A percentile compares a stretch with the other conserved stretches of the same genome.
These are phyloP conservation scores for Oncopeltus fasciatus DNA, from an alignment of 1,140 invertebrate genomes.

Conservation along the genomic window DNA sequence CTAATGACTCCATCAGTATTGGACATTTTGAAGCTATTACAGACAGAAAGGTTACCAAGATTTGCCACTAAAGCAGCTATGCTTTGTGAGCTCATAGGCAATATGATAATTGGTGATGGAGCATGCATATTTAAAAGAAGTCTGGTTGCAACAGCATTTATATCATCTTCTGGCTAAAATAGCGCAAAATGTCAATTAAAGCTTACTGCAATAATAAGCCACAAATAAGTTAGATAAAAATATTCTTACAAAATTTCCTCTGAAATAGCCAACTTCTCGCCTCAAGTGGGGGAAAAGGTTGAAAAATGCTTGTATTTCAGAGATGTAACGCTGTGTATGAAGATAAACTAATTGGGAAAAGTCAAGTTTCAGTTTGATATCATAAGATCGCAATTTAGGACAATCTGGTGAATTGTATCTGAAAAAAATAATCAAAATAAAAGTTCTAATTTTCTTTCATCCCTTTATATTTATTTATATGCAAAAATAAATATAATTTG, in stretches of 20 bases:
- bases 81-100: slow-evolving; percentile 72
- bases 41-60: slow-evolving; percentile 63
- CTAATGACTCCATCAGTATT: slow-evolving; percentile 41
- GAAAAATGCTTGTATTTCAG: slow-evolving; percentile 74
- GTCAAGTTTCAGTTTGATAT: slow-evolving; percentile 62
- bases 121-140: slow-evolving; percentile 55
- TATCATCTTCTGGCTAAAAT: slow-evolving; percentile 22
- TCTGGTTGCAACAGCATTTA: slow-evolving; percentile 26
- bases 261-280: slow-evolving; percentile 28
- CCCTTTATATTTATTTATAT: no score
- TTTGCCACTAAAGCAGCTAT: slow-evolving; percentile 65
- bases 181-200: not conserved
- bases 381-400: slow-evolving; percentile 40
- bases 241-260: slow-evolving; percentile 9
- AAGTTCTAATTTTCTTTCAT: no score
- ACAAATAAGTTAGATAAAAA: not conserved
- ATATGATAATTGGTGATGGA: slow-evolving; percentile 67
- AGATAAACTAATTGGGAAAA: slow-evolving; percentile 84
- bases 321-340: slow-evolving; percentile 85
- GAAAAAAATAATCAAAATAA: not conserved
- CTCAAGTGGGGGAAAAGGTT: slow-evolving; percentile 73
- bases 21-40: slow-evolving; percentile 54
- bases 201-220: no score
- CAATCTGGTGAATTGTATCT: slow-evolving; percentile 29
- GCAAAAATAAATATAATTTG: no score